Percentiles rank a stretch among this genome's conserved stretches.
Evolutionary conservation across 2,113 vertebrate genomes (phyloP).

Genomic region (Myocastor coypus): DNA sequence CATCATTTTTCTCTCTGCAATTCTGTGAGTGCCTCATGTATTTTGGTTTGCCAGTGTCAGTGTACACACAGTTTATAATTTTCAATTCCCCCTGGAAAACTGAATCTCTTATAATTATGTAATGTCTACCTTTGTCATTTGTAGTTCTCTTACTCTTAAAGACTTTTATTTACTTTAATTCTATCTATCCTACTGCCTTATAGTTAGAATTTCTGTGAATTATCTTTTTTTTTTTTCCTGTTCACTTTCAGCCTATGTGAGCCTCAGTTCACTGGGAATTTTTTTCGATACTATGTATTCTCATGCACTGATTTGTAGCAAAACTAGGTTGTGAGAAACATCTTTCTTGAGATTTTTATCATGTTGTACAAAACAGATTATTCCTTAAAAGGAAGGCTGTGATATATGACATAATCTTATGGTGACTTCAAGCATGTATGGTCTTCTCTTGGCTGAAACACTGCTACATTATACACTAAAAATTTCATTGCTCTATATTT

Average conservation of each 20-base stretch:
- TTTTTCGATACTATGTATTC: neutral
- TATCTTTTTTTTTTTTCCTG: neutral
- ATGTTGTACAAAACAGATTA: neutral
- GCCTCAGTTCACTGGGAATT: neutral
- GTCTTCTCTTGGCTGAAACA: neutral
- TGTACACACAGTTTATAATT: neutral
- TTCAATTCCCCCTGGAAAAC: neutral
- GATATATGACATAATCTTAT: neutral
- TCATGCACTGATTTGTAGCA: neutral
- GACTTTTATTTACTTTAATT: neutral
- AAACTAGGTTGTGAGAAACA: neutral
- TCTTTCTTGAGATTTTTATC: neutral
- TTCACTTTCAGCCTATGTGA: neutral
- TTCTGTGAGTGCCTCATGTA: neutral
- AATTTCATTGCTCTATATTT: neutral
- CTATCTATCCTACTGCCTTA: neutral
- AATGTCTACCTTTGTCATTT: neutral
- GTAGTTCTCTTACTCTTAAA: neutral
- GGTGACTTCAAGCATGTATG: too few relatives aligned
- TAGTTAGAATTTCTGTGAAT: neutral
- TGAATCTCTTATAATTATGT: neutral
- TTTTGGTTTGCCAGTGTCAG: neutral
- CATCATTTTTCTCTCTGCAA: neutral
- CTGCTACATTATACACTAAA: neutral
- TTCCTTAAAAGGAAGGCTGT: neutral